These are phyloP conservation scores for Enteromius mattozi DNA, from an alignment of 2,797 vertebrate species.

Conservation along the genomic window DNA sequence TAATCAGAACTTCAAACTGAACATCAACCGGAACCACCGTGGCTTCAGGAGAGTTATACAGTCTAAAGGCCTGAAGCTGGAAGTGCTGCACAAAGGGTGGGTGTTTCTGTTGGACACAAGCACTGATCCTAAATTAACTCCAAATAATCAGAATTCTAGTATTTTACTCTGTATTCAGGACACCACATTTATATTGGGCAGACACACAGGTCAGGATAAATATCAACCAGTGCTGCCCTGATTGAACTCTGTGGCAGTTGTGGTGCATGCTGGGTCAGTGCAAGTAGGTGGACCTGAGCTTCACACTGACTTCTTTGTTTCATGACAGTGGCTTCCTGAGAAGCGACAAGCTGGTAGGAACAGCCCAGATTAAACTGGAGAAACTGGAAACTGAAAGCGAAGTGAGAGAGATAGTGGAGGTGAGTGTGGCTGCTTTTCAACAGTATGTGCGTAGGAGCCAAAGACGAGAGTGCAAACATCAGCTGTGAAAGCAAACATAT, in stretches of 20 bases:
- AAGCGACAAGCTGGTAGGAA: slow-evolving; percentile 92
- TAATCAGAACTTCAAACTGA: slow-evolving; percentile 92
- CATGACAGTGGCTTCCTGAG: slow-evolving; percentile 83
- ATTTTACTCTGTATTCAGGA: background rate
- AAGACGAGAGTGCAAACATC: background rate
- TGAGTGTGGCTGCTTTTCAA: slow-evolving; percentile 50
- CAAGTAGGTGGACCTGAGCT: slow-evolving; percentile 18
- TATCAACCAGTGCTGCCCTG: background rate
- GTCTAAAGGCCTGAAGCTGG: slow-evolving; percentile 94
- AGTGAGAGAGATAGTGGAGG: slow-evolving; percentile 92
- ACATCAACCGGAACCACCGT: slow-evolving; percentile 93
- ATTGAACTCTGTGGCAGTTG: slow-evolving; percentile 5
- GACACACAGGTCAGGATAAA: background rate
- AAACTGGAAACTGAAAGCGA: slow-evolving; percentile 92
- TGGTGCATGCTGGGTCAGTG: background rate
- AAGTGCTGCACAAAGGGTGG: slow-evolving; percentile 97
- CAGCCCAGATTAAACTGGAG: slow-evolving; percentile 91
- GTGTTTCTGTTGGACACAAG: slow-evolving; percentile 42
- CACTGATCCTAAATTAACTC: background rate
- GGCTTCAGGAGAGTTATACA: slow-evolving; percentile 88
- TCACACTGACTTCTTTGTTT: slow-evolving; percentile 33
- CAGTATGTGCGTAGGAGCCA: background rate
- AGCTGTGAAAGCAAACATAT: background rate
- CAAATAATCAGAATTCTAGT: background rate
- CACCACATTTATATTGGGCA: background rate